Evolutionary conservation across 2,888 invertebrate species (phyloP), one percentile per base, ranked within the genome.

Genomic region (Urechis unicinctus): DNA sequence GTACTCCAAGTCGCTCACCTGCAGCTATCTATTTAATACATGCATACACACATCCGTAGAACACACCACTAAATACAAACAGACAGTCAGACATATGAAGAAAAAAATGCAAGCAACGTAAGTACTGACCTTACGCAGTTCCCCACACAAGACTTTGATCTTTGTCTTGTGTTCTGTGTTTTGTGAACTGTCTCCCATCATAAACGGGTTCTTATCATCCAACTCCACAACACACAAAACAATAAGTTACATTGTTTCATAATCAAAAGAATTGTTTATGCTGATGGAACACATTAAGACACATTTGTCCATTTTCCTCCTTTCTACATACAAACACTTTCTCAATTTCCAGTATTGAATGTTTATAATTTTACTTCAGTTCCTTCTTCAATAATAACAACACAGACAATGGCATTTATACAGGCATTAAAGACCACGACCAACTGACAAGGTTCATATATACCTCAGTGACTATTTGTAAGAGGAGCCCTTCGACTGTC

Each of bases 401-500:
- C n/a, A n/a, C n/a, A n/a, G n/a, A n/a, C n/a, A n/a, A n/a, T n/a
- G n/a, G n/a, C n/a, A n/a, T n/a, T n/a, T n/a, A n/a, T n/a, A n/a
- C n/a, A n/a, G n/a, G n/a, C n/a, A n/a, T n/a, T n/a, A n/a, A n/a
- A n/a, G n/a, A n/a, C n/a, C n/a, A n/a, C n/a, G n/a, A n/a, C n/a
- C n/a, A n/a, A n/a, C n/a, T n/a, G n/a, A n/a, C n/a, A n/a, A n/a
- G n/a, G 42, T 26, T 9, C n/a, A n/a, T 22, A n/a, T 22, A 21
- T 57, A 80, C 74, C 71, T 79, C 75, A 0, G 88, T 88, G 62
- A 84, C 86, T 28, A 93, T 86, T 22, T 90, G 89, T 1, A 79
- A 70, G 42, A 94, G 75, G 22, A 95, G 78, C 0, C 97, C 97
- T 81, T 98, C 97, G 0, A 96, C 84, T 0, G 98, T 98, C 0